Base-by-base conservation (phyloP, 2,113 vertebrate species). In the Phrynosoma blainvillii region DNA sequence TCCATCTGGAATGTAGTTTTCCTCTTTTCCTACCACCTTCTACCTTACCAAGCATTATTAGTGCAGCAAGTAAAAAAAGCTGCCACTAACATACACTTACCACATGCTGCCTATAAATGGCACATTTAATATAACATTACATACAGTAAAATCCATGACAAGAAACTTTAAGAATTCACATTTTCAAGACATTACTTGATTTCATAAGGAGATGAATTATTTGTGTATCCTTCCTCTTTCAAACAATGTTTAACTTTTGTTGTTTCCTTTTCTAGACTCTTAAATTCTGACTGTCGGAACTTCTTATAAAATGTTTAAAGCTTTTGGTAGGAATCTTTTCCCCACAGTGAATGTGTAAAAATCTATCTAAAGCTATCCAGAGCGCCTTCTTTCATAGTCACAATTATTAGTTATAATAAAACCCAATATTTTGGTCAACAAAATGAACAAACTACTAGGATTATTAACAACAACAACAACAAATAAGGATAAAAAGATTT, bases 161-260 rank as follows among this genome's bases (percentile, higher is more conserved):
- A 86, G 71, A 87, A 85, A 82, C 16, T 59, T 59, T 6, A 52
- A 20, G 32, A 87, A 54, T 59, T 78, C 66, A 81, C 47, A 40
- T 89, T 90, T 91, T 79, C 56, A 21, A 62, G 65, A 54, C 84
- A 78, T 16, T 89, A 81, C 6, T 18, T 54, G 52, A 88, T 88
- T 88, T 89, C 90, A 89, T 23, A 77, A 93, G 91, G 25, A 85
- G 21, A 86, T 79, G 54, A 87, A 77, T 78, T 87, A 86, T 79
- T 47, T 89, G 77, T 5, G 4, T 54, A 80, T 16, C 79, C 36
- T 70, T 91, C 56, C 79, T 88, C 78, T 66, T 16, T 66, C 47
- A 76, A 86, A n/a, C 0, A 84, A 91, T 75, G 52, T 30, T 91
- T 82, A 95, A 84, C 27, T 71, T 78, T 21, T 27, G 14, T 47